Percentiles rank a stretch among this genome's conserved stretches.
These are phyloP conservation scores for Ageneiosus marmoratus DNA, from an alignment of 2,113 vertebrate genomes.

Conservation along the genomic window DNA sequence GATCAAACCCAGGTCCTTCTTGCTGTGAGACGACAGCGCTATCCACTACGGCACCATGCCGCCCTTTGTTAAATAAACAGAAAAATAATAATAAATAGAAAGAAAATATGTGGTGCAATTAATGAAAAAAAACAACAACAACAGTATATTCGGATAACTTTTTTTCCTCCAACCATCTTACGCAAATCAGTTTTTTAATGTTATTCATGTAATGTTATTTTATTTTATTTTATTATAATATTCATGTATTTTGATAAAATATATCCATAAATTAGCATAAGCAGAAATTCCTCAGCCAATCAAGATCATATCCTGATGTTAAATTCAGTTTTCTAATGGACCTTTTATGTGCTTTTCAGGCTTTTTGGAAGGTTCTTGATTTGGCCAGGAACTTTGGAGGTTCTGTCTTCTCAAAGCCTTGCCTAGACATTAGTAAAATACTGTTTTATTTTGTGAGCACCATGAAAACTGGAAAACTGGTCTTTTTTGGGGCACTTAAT, in stretches of 20 bases:
- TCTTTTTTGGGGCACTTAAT: neutral
- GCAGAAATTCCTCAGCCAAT: neutral
- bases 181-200: too few relatives aligned
- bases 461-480: neutral
- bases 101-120: too few relatives aligned
- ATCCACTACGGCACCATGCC: too few relatives aligned
- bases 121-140: too few relatives aligned
- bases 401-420: neutral
- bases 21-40: too few relatives aligned
- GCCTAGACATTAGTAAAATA: neutral
- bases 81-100: too few relatives aligned
- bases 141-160: too few relatives aligned
- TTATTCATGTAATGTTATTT: too few relatives aligned
- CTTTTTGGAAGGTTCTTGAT: neutral
- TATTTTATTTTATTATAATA: too few relatives aligned
- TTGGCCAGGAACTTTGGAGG: neutral
- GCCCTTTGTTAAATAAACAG: too few relatives aligned
- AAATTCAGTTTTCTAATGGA: neutral
- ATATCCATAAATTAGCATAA: neutral
- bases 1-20: too few relatives aligned
- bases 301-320: neutral
- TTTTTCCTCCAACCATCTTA: too few relatives aligned
- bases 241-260: neutral
- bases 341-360: neutral
- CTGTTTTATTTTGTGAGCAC: neutral